Evolutionary conservation across 1,140 invertebrate species (phyloP), one percentile per base, ranked within the genome.

Genomic region (Tetraneura akinire): DNA sequence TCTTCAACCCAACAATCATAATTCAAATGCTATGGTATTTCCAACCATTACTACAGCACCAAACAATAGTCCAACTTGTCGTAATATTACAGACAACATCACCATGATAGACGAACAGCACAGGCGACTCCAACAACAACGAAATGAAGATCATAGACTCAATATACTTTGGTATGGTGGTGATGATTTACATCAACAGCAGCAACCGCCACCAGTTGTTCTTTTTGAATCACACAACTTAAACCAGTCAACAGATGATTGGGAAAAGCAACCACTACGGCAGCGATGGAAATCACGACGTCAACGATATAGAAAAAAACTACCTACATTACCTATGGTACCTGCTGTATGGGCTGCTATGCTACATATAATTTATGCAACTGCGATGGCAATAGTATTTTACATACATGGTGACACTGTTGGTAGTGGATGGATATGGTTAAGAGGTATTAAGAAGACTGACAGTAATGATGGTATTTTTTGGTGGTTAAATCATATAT

Each of bases 341-440:
- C 68, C 68, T 16, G 11, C 51, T 18, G 1, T 29, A n/a, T 71
- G 68, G 45, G 68, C 68, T 16, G 16, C 47, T 3, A 3, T 71
- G 8, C 51, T 71, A 9, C 16, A 29, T 16, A 18, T 9, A 0
- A 49, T 51, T 1, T 71, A 71, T 21, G 26, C 68, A 26, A 3
- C 4, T 16, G 23, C 68, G 49, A 71, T 71, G 68, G 68, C 68
- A 0, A 14, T 16, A 49, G 23, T 51, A 1, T 71, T 51, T 23
- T 29, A 51, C 14, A 10, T 51, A 4, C 51, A 51, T 51, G 26
- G 10, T 13, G 16, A 18, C 3, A 6, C 9, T 29, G 10, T 14
- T n/a, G 68, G 68, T 29, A 71, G 68, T 6, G 68, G 68, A n/a
- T 71, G 68, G 68, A 29, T 71, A 26, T 71, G 68, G 68, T 71